Percentiles rank a stretch among this genome's conserved stretches.
phyloP scores from a whole-genome alignment of 2,797 vertebrate species.

The Xenentodon cancila region DNA sequence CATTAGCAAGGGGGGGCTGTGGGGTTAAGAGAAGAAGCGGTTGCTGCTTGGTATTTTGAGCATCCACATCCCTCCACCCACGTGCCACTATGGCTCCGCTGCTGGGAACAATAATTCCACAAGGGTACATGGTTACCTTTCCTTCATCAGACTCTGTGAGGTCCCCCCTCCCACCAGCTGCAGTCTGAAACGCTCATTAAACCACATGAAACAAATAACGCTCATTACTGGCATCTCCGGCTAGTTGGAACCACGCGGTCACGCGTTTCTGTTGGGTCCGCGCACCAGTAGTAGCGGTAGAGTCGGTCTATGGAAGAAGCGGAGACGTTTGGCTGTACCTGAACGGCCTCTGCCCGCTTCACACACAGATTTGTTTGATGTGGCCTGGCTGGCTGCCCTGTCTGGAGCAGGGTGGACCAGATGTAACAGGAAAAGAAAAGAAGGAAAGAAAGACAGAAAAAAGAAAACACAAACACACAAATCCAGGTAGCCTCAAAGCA shows the following conservation, averaged over 20 bases:
- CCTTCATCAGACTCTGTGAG: conserved; percentile 68
- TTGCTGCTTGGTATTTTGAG: conserved; percentile 45
- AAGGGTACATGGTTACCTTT: conserved; percentile 56
- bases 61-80: conserved; percentile 48
- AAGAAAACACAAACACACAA: conserved; percentile 55
- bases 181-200: conserved; percentile 73
- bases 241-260: conserved; percentile 43
- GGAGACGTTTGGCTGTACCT: conserved; percentile 48
- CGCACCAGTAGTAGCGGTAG: conserved; percentile 14
- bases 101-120: conserved; percentile 71
- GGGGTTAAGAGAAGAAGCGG: conserved; percentile 25
- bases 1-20: conserved; percentile 46
- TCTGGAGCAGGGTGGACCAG: conserved; percentile 71
- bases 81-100: conserved; percentile 50
- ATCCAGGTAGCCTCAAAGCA: conserved; percentile 77
- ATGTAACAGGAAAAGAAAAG: conserved; percentile 64
- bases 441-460: too few species aligned
- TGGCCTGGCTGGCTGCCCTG: conserved; percentile 68
- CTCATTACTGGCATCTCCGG: conserved; percentile 66
- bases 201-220: conserved; percentile 85
- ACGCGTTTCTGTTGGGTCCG: conserved; percentile 6
- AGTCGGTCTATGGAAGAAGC: conserved; percentile 29
- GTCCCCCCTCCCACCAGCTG: conserved; percentile 72
- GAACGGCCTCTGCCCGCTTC: conserved; percentile 46
- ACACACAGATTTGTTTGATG: conserved; percentile 75